Evolutionary conservation across 2,113 vertebrate species (phyloP).

Genomic region (Ciconia boyciana): DNA sequence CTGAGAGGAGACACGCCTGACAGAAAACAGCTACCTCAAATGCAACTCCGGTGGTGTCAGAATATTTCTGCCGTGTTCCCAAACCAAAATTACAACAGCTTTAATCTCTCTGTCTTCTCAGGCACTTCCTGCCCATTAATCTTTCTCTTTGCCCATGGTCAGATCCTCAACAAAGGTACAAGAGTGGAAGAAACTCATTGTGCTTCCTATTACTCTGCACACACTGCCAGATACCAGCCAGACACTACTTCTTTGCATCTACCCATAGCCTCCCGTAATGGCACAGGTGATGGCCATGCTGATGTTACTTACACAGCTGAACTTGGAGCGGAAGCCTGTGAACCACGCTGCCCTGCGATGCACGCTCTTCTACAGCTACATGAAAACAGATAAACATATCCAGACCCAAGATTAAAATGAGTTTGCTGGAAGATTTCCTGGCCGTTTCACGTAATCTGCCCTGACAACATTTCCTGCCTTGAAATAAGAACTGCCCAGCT

Average conservation of each 20-base stretch:
- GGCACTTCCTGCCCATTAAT: slow-evolving; percentile 27
- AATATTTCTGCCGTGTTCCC: background rate
- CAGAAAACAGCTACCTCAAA: slow-evolving; percentile 43
- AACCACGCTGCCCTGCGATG: background rate
- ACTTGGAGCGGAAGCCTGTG: background rate
- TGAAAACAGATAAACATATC: background rate
- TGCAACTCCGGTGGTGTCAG: background rate
- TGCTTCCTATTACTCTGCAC: background rate
- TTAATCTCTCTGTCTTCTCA: slow-evolving; percentile 33
- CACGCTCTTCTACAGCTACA: background rate
- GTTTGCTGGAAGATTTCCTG: slow-evolving; percentile 6
- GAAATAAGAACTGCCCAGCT: background rate
- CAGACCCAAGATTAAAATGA: background rate
- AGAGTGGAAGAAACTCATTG: background rate
- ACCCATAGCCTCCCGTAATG: rapidly evolving
- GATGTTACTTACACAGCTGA: background rate
- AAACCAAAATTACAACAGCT: slow-evolving; percentile 32
- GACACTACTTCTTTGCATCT: background rate
- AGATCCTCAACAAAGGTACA: background rate
- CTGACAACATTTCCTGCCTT: slow-evolving; percentile 19
- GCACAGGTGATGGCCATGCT: background rate
- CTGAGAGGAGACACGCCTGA: background rate
- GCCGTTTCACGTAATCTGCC: background rate
- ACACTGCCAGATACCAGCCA: background rate
- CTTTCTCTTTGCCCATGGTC: background rate